Evolutionary conservation across 1,140 invertebrate species (phyloP), one percentile per base, ranked within the genome.

Genomic region (Plodia interpunctella): DNA sequence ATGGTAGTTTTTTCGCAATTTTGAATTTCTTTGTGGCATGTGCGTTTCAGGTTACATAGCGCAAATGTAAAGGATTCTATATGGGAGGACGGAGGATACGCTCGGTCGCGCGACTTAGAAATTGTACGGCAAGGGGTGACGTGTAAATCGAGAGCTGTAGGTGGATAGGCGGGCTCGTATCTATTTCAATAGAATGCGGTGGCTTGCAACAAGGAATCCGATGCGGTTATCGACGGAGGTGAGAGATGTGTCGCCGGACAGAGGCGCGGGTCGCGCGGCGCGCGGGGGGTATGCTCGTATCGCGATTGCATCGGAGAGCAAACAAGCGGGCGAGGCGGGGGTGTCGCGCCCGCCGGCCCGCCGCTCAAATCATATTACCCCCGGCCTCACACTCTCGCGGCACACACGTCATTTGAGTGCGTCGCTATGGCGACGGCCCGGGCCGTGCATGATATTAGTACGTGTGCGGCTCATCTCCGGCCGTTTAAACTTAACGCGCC

Each of bases 251-350:
- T 72, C 74, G 70, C 64, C 64, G 72, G 75, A 53, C 63, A 63
- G 55, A 30, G 52, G 49, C 44, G 60, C 25, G 57, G 50, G 60
- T 69, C 57, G 76, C 63, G 77, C 60, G 69, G 71, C 62, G 55
- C 54, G 58, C 54, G 63, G 60, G 65, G 72, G 51, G 51, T n/a
- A 18, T 15, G 51, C 60, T 73, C 71, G 83, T 84, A 83, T 88
- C 85, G 85, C 85, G 85, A 86, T 88, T 88, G 85, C 85, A 88
- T 86, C 85, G 81, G 78, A 86, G 85, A 86, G 83, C 83, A 88
- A 86, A 88, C 83, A 88, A 83, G 83, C 80, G 80, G 81, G 77
- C 75, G 82, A 17, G 38, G 38, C 38, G 38, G 38, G 80, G 76
- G 77, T 78, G 75, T 78, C 76, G 80, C 70, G 60, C 44, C 51